Conservation (phyloP, 2,797 vertebrate species). For the Pyrrhura leucotis region DNA sequence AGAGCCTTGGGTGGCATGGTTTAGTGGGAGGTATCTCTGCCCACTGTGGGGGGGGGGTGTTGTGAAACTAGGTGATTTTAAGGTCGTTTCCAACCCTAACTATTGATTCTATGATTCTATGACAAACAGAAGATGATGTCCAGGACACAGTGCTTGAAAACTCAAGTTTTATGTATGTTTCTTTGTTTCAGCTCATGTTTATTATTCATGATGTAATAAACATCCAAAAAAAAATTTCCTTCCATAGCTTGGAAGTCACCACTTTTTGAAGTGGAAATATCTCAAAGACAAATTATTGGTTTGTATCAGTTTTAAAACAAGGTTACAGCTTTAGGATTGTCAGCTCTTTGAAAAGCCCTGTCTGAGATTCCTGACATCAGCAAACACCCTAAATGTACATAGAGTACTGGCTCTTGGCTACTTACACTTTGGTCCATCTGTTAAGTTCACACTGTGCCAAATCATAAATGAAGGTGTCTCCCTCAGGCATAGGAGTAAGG, state of each 20-base stretch:
- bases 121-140: too few species aligned
- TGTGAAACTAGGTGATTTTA: too few species aligned
- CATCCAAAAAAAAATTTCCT: neutral
- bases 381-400: constrained; percentile 10
- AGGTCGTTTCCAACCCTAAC: too few species aligned
- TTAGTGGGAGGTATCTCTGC: too few species aligned
- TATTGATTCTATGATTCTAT: too few species aligned
- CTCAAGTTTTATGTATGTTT: neutral
- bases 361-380: constrained; percentile 5
- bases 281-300: neutral
- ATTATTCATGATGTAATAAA: neutral
- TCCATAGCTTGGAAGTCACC: neutral
- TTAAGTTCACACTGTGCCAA: constrained; percentile 48
- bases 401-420: constrained; percentile 3
- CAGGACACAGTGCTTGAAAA: neutral
- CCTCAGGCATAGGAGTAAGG: neutral
- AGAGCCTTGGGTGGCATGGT: too few species aligned
- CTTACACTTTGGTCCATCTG: constrained; percentile 52
- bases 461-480: constrained; percentile 22
- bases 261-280: neutral
- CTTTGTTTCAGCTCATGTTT: neutral
- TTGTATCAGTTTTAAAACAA: neutral
- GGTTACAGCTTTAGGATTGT: constrained; percentile 23
- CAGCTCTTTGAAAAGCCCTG: constrained; percentile 51
- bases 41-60: too few species aligned